These are phyloP conservation scores for Calcarius ornatus DNA, from an alignment of 2,113 vertebrate genomes.

Conservation along the genomic window DNA sequence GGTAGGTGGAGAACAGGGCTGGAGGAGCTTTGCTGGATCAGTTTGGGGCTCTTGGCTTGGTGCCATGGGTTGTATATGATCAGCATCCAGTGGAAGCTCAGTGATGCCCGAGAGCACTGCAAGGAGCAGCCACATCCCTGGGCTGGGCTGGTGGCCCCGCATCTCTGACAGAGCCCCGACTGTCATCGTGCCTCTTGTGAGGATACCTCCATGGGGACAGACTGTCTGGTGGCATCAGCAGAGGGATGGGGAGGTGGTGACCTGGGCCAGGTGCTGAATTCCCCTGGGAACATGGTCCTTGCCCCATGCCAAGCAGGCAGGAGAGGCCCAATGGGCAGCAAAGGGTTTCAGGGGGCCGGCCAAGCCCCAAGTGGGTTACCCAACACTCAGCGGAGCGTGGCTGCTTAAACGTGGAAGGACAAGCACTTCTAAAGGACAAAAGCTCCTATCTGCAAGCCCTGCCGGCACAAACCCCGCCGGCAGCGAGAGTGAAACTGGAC, in stretches of 20 bases:
- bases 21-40: background rate
- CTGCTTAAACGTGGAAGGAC: background rate
- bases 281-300: background rate
- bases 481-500: constrained; percentile 72
- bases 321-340: background rate
- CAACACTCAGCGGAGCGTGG: background rate
- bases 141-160: background rate
- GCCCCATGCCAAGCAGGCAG: background rate
- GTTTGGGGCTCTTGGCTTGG: background rate
- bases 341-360: background rate
- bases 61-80: background rate
- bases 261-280: background rate
- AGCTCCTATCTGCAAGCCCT: constrained; percentile 46
- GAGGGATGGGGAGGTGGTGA: background rate
- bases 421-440: constrained; percentile 65
- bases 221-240: background rate
- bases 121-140: rapidly evolving
- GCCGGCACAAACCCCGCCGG: constrained; percentile 46
- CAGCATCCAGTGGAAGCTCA: background rate
- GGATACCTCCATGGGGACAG: rapidly evolving
- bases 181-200: rapidly evolving
- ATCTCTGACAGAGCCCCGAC: background rate
- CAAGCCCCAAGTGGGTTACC: background rate
- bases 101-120: background rate
- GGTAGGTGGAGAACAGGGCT: rapidly evolving